These are phyloP conservation scores for Pithecia hirsuta DNA, from an alignment of 2,797 vertebrate species.

Conservation along the genomic window DNA sequence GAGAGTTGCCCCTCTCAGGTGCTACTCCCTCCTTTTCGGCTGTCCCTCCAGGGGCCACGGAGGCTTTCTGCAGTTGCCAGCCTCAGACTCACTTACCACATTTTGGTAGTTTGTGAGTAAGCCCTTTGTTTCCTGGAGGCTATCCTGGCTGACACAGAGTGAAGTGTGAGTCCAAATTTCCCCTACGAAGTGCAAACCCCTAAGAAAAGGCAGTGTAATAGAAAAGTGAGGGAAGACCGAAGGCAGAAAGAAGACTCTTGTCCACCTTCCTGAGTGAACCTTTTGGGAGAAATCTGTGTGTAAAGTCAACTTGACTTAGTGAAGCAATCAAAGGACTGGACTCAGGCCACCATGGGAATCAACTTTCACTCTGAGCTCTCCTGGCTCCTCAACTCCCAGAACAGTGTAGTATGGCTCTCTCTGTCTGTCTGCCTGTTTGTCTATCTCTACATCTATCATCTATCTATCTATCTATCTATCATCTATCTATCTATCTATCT, in stretches of 20 bases:
- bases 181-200: too few relatives aligned
- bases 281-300: not conserved
- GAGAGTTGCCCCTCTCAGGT: not conserved
- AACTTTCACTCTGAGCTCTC: not conserved
- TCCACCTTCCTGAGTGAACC: too few relatives aligned
- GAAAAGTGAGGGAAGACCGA: not conserved
- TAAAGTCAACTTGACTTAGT: not conserved
- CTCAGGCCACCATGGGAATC: not conserved
- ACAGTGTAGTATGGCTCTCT: not conserved
- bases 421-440: not conserved
- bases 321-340: not conserved
- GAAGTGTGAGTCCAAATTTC: not conserved
- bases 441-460: not conserved
- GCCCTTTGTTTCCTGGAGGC: not conserved
- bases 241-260: not conserved
- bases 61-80: not conserved
- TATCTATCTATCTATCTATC: too few relatives aligned
- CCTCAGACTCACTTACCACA: not conserved
- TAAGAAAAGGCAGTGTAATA: too few relatives aligned
- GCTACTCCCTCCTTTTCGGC: too few relatives aligned
- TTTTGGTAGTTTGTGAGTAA: not conserved
- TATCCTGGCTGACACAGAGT: not conserved
- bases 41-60: accelerated
- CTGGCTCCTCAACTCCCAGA: accelerated
- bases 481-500: too few relatives aligned